Percentiles rank a stretch among this genome's conserved stretches.
These are phyloP conservation scores for Epistrophe grossulariae DNA, from an alignment of 2,888 invertebrate genomes.

Conservation along the genomic window DNA sequence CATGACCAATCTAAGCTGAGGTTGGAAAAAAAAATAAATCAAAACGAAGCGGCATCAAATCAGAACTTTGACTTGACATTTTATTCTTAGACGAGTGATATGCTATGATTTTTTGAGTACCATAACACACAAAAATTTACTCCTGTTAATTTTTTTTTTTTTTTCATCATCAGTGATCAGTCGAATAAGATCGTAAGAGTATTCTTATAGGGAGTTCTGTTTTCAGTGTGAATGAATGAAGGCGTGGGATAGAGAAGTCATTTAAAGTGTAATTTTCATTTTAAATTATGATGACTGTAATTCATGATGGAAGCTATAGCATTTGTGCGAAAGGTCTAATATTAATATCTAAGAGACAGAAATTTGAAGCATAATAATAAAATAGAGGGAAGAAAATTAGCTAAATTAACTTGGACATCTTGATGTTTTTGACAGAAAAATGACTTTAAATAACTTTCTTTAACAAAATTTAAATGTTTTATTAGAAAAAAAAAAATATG, in stretches of 20 bases:
- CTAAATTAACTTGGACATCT: slow-evolving; percentile 64
- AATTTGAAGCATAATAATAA: background rate
- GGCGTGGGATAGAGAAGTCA: slow-evolving; percentile 52
- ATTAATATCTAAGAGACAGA: background rate
- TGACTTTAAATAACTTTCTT: background rate
- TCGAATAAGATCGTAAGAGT: slow-evolving; percentile 12
- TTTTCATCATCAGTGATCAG: background rate
- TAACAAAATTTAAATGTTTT: background rate
- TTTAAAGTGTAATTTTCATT: slow-evolving; percentile 57
- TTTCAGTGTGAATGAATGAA: slow-evolving; percentile 1
- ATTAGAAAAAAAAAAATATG: too few relatives aligned
- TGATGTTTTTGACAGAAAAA: slow-evolving; percentile 17
- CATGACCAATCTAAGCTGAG: slow-evolving; percentile 39
- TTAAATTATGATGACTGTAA: slow-evolving; percentile 56
- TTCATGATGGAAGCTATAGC: background rate
- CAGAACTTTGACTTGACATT: slow-evolving; percentile 64
- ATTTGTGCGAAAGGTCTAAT: background rate
- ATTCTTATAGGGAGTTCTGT: slow-evolving; percentile 5
- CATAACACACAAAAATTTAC: slow-evolving; percentile 31
- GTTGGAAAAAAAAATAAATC: slow-evolving; percentile 18
- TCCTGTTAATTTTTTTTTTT: background rate
- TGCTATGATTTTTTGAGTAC: slow-evolving; percentile 67
- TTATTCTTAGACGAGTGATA: slow-evolving; percentile 42
- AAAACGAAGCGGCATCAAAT: slow-evolving; percentile 54
- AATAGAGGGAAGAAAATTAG: background rate